Evolutionary conservation across 2,113 vertebrate genomes (phyloP).

Genomic region (Plecturocebus donacophilus): DNA sequence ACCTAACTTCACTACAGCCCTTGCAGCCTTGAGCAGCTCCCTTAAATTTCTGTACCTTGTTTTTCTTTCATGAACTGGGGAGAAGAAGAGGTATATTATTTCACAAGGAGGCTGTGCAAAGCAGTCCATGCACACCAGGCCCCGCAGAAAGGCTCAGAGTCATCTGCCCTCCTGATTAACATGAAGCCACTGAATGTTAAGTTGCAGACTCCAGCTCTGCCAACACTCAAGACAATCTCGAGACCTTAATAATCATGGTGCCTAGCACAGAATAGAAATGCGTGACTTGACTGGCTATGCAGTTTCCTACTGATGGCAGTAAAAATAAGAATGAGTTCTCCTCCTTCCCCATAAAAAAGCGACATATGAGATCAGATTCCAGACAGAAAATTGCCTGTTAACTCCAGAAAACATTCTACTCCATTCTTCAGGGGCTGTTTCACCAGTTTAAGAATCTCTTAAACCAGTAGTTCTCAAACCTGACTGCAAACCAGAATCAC

Average conservation of each 20-base stretch:
- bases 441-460: conserved; percentile 14
- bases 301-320: conserved; percentile 28
- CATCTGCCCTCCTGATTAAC: conserved; percentile 2
- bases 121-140: neutral
- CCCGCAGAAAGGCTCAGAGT: conserved; percentile 14
- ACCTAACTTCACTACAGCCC: neutral
- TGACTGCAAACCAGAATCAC: neutral
- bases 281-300: conserved; percentile 35
- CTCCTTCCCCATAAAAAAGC: conserved; percentile 15
- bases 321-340: conserved; percentile 53
- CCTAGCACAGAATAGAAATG: conserved; percentile 35
- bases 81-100: neutral
- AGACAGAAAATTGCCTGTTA: conserved; percentile 36
- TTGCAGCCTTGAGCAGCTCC: neutral
- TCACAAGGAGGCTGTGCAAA: neutral
- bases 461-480: neutral
- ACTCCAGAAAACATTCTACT: neutral
- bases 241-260: conserved; percentile 12
- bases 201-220: conserved; percentile 10
- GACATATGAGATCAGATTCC: neutral
- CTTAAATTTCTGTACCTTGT: conserved; percentile 1
- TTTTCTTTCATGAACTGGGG: neutral
- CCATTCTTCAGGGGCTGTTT: neutral
- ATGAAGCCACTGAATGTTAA: conserved; percentile 26
- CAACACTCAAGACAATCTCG: conserved; percentile 7